Evolutionary conservation across 2,888 invertebrate species (phyloP), one percentile per base, ranked within the genome.

Genomic region (Tetropium fuscum): DNA sequence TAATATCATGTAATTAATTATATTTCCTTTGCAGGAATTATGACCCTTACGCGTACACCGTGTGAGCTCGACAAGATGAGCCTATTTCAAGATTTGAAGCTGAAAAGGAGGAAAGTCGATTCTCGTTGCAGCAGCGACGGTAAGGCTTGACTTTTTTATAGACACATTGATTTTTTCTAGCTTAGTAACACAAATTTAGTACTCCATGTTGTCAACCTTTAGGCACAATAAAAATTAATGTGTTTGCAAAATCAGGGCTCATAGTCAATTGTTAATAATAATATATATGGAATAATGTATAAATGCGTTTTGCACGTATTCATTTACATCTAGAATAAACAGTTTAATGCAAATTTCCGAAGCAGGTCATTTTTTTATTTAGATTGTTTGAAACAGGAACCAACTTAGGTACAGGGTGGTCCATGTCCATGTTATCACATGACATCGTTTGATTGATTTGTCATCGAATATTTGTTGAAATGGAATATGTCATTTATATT

Each of bases 11-110:
- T 38, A n/a, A 41, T 13, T 44, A n/a, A n/a, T n/a, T n/a, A n/a
- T n/a, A n/a, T 34, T 48, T 59, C 49, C 60, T 58, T 70, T 72
- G 76, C 87, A 94, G 94, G 94, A 94, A 94, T 94, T 93, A 94
- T 94, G 94, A 94, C 94, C 92, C 93, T 94, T 89, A 94, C 94
- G 91, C 93, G 93, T 89, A 92, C 92, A 88, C 93, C 94, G 89
- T 94, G 94, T 90, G 94, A 94, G 90, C 92, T 94, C 89, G 94
- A 94, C 93, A 94, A 94, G 88, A 96, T 96, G 95, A 96, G 95
- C 93, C 93, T 96, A 87, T 96, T 95, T 89, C 95, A 96, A 90
- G 95, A 96, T 88, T 91, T 96, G 87, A 97, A 97, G 88, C 88
- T 97, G 85, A 97, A 97, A 90, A 90, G 96, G 87, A 93, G 95